Base-by-base conservation (phyloP, 2,797 vertebrate genomes). In the Erpetoichthys calabaricus region DNA sequence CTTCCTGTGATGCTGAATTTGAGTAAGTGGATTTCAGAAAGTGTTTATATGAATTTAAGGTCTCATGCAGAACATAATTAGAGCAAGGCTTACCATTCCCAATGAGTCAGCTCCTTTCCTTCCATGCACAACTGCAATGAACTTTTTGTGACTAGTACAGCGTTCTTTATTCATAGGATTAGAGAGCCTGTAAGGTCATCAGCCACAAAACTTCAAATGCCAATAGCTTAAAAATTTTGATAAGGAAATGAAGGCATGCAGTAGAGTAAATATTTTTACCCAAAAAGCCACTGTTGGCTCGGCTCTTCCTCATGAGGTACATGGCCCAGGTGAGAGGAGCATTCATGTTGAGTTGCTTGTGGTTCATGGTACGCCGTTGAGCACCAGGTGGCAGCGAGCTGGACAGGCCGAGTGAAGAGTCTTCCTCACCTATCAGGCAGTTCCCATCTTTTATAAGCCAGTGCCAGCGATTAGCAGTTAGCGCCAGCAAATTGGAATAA, bases 251-350 rank as follows among this genome's bases (percentile, higher is more conserved):
- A 6, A 25, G 8, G n/a, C 8, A 52, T 9, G 51, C 51, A 25
- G 8, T 3, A 25, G 7, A 52, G 4, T n/a, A 9, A 25, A 52
- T 4, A 52, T 4, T 3, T 62, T 89, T 80, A 86, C 81, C 84
- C 44, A 84, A 85, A 51, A 79, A 65, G 10, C 68, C 70, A 58
- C 67, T 55, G 66, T 69, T 68, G 42, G 74, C 65, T 63, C 76
- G 79, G 65, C 72, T 77, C 70, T 85, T 84, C 73, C 78, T 82
- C 86, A 83, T 81, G 73, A 89, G 73, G 73, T 86, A 86, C 83
- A 84, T 66, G 62, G 82, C 80, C 85, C 83, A 85, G 45, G 84
- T 85, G 51, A 83, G 63, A 3, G 84, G 74, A 9, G 78, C 65
- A 1, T 83, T 70, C 62, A 75, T 56, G 61, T 67, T 68, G 57